Conservation (phyloP, 2,888 invertebrate species). For the Leptarthrus brevirostris region DNA sequence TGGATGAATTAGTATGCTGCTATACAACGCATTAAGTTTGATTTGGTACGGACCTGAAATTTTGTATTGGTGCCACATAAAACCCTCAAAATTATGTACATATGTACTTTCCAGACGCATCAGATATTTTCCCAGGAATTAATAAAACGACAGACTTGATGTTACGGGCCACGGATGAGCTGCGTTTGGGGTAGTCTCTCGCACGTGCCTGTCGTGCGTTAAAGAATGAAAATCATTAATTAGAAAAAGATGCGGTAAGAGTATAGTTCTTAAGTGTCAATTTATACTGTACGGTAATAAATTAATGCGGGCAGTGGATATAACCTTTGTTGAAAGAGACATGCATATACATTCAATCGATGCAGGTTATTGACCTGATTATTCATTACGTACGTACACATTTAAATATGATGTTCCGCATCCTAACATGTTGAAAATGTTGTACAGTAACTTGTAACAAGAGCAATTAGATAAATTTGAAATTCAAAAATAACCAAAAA, state of each 20-base stretch:
- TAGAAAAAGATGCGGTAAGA: slow-evolving; percentile 29
- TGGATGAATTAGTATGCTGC: slow-evolving; percentile 39
- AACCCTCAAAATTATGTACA: slow-evolving; percentile 6
- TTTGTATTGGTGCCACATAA: not conserved
- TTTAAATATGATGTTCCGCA: too few species aligned
- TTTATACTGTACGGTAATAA: too few species aligned
- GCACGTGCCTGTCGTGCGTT: slow-evolving; percentile 48
- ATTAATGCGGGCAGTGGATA: too few species aligned
- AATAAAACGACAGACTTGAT: slow-evolving; percentile 28
- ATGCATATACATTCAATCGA: too few species aligned
- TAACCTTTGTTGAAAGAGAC: too few species aligned
- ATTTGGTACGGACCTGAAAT: slow-evolving; percentile 23
- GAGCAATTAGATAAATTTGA: too few species aligned
- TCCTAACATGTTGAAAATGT: too few species aligned
- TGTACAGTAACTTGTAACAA: too few species aligned
- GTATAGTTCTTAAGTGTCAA: not conserved
- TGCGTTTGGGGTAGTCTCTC: slow-evolving; percentile 41
- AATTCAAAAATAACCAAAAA: too few species aligned
- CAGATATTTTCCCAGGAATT: slow-evolving; percentile 2
- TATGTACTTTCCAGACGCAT: too few species aligned
- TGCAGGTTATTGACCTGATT: too few species aligned
- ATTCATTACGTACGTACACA: too few species aligned
- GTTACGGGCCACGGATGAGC: slow-evolving; percentile 15
- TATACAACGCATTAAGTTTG: slow-evolving; percentile 44
- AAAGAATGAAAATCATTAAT: slow-evolving; percentile 48